Base-by-base conservation (phyloP, 2,888 invertebrate genomes). In the Nemapogon koenigi region DNA sequence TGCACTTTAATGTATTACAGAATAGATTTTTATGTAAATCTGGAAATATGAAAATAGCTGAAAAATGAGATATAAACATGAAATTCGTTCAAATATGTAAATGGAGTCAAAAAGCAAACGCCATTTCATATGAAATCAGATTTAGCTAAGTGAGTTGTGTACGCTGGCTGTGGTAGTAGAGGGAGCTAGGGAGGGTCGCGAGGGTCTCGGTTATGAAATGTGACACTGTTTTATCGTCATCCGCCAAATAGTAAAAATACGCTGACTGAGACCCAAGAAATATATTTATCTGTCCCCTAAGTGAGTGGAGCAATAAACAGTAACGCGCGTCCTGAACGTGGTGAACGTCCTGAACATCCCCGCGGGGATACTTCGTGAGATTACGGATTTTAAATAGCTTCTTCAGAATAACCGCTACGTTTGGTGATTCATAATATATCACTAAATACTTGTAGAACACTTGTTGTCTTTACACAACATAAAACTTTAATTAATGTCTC, bases 201-300 rank as follows among this genome's bases (percentile, higher is more conserved):
- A 4, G n/a, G 11, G 18, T 4, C 22, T 17, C 8, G 22, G 35
- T 25, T 25, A 25, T 35, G 35, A 26, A 35, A 35, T 35, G 35
- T 35, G 19, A 35, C 35, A 35, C 15, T 15, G 15, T 15, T 19
- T 35, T 35, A 35, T 35, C 35, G 35, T 16, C 16, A 11, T 26
- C 18, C 25, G 35, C 25, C 35, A 35, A 35, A 35, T 26, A 35
- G 19, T 35, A 35, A 35, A 35, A 35, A 35, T 35, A 25, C 35
- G 35, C 35, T 35, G 35, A 35, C 35, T 19, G 26, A 8, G 25
- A 31, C 17, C 22, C 31, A 38, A 19, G 38, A 38, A 31, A 38
- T 38, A 38, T 32, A 38, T 38, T 38, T 32, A 38, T 38, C 38
- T 29, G 38, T 31, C 38, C 38, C 31, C 29, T 31, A 38, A 38